A percentile compares a stretch with the other conserved stretches of the same genome.
Evolutionary conservation across 2,113 vertebrate genomes (phyloP).

Genomic region (Toxotes jaculatrix): DNA sequence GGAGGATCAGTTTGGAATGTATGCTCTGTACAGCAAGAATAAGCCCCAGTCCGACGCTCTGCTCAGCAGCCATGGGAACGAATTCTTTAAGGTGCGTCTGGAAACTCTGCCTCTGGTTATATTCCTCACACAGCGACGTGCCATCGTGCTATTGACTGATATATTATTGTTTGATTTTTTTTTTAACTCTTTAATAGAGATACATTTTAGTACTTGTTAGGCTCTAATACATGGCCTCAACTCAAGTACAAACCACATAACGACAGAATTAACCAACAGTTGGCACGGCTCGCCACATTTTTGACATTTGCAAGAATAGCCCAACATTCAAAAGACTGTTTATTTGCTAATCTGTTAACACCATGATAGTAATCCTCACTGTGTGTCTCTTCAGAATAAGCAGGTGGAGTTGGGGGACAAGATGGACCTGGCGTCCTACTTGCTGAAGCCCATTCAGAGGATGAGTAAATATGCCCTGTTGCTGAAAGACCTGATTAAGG

Average conservation of each 20-base stretch:
- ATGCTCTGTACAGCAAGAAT: slow-evolving; percentile 92
- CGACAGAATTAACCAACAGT: background rate
- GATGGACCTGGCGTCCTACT: slow-evolving; percentile 96
- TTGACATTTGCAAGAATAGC: background rate
- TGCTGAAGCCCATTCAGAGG: slow-evolving; percentile 96
- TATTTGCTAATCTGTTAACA: background rate
- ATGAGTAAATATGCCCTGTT: slow-evolving; percentile 97
- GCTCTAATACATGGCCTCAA: background rate
- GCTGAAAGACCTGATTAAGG: slow-evolving; percentile 94
- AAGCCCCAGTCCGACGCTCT: slow-evolving; percentile 88
- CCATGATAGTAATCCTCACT: background rate
- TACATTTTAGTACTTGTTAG: background rate
- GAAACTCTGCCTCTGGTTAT: slow-evolving; percentile 41
- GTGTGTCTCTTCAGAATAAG: slow-evolving; percentile 85
- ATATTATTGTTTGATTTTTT: background rate
- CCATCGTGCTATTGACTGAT: background rate
- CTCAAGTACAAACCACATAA: background rate
- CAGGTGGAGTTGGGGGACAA: slow-evolving; percentile 93
- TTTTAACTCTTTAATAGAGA: background rate
- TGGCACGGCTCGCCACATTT: background rate
- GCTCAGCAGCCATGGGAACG: slow-evolving; percentile 87
- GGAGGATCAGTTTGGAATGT: slow-evolving; percentile 91
- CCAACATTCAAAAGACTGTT: background rate
- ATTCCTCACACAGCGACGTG: slow-evolving; percentile 27
- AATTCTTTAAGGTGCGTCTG: slow-evolving; percentile 89